These are phyloP conservation scores for Nemoura dubitans DNA, from an alignment of 2,888 invertebrate genomes.

Conservation along the genomic window DNA sequence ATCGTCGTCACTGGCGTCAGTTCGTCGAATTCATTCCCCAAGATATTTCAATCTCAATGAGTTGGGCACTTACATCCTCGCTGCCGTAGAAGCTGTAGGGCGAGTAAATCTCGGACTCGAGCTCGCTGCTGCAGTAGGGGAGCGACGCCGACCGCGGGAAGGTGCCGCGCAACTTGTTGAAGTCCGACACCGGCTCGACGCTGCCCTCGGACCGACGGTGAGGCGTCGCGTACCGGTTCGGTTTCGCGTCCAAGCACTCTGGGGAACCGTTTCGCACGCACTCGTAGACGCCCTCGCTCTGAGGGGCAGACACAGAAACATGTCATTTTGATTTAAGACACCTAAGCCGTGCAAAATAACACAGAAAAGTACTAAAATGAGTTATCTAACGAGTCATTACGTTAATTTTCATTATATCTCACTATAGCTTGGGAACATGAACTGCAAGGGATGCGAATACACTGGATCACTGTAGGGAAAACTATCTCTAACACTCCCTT, in stretches of 20 bases:
- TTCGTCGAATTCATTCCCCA: too few species aligned
- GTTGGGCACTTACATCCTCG: slow-evolving; percentile 62
- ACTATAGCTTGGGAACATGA: too few species aligned
- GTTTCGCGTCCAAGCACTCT: slow-evolving; percentile 67
- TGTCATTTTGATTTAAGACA: too few species aligned
- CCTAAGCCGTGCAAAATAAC: too few species aligned
- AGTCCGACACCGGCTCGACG: slow-evolving; percentile 64
- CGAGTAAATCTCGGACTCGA: slow-evolving; percentile 84
- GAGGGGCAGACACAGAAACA: too few species aligned
- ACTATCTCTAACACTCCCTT: slow-evolving; percentile 67
- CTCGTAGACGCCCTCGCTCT: slow-evolving; percentile 66
- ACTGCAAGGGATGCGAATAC: too few species aligned
- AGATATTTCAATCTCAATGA: too few species aligned
- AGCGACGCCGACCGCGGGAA: slow-evolving; percentile 73
- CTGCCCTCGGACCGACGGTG: slow-evolving; percentile 63
- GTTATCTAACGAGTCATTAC: too few species aligned
- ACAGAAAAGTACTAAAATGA: too few species aligned
- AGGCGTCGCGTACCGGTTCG: slow-evolving; percentile 50
- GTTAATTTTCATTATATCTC: too few species aligned
- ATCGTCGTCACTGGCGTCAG: too few species aligned
- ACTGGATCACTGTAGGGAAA: too few species aligned
- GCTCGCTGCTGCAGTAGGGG: slow-evolving; percentile 85
- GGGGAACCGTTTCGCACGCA: slow-evolving; percentile 73
- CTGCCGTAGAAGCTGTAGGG: slow-evolving; percentile 80
- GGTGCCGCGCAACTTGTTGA: slow-evolving; percentile 68